These are phyloP conservation scores for Tupaia chinensis DNA, from an alignment of 2,113 vertebrate species.

Conservation along the genomic window DNA sequence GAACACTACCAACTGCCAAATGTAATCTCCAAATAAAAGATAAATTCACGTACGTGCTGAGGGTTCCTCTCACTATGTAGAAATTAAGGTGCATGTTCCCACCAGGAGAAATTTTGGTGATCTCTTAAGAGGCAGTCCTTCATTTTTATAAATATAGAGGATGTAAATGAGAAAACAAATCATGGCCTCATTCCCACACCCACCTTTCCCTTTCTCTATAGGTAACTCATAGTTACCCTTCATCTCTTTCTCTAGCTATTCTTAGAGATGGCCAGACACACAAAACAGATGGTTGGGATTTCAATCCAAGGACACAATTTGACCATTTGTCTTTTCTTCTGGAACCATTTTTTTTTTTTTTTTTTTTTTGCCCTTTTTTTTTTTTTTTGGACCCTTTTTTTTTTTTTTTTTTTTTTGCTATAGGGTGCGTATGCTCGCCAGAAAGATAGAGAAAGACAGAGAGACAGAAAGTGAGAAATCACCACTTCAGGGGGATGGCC, in stretches of 20 bases:
- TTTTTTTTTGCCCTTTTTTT: too few species aligned
- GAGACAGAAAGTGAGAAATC: too few species aligned
- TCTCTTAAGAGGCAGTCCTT: fast-evolving
- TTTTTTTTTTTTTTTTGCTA: too few species aligned
- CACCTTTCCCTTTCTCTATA: background rate
- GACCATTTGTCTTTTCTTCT: background rate
- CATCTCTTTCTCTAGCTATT: background rate
- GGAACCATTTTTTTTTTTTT: background rate
- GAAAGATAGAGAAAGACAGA: too few species aligned
- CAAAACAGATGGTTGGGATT: background rate
- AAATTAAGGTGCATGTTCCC: constrained; percentile 17
- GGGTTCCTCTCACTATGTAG: background rate
- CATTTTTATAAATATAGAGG: background rate
- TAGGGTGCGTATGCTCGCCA: too few species aligned
- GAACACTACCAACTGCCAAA: constrained; percentile 38
- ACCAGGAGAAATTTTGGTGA: background rate
- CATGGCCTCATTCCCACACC: background rate
- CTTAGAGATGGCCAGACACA: background rate
- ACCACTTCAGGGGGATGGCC: too few species aligned
- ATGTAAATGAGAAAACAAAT: background rate
- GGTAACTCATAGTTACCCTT: background rate
- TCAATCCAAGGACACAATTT: background rate
- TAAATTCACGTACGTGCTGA: background rate
- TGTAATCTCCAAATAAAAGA: constrained; percentile 39
- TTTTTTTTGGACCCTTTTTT: too few species aligned